These are phyloP conservation scores for Asarcornis scutulata DNA, from an alignment of 2,113 vertebrate species.

Conservation along the genomic window DNA sequence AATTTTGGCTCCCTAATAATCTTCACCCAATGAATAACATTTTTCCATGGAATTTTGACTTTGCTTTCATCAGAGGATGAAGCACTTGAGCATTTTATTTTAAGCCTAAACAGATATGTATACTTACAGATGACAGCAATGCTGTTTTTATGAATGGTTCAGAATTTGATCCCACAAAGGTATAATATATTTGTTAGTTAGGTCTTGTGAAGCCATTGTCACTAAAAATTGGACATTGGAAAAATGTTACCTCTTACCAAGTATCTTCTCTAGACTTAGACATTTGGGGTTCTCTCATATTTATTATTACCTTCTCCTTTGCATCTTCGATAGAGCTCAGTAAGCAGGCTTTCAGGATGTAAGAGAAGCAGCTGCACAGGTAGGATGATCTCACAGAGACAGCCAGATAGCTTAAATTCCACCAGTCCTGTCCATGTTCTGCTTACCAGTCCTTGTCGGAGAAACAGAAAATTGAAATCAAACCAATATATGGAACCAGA, in stretches of 20 bases:
- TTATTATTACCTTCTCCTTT: not conserved
- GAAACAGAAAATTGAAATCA: not conserved
- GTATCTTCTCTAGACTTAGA: not conserved
- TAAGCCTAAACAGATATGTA: not conserved
- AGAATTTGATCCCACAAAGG: not conserved
- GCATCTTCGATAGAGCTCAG: not conserved
- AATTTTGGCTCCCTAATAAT: not conserved
- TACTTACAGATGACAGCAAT: not conserved
- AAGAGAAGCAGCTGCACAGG: not conserved
- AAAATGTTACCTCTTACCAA: not conserved
- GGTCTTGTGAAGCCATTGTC: not conserved
- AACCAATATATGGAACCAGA: not conserved
- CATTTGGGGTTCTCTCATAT: not conserved
- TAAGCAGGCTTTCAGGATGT: not conserved
- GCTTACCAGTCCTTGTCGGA: not conserved
- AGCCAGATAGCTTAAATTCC: not conserved
- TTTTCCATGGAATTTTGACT: not conserved
- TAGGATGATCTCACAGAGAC: not conserved
- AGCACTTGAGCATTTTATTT: not conserved
- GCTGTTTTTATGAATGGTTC: not conserved
- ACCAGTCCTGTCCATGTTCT: not conserved
- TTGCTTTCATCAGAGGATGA: not conserved
- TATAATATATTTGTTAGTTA: not conserved
- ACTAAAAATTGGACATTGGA: not conserved
- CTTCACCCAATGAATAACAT: not conserved